Base-by-base conservation (phyloP, 2,888 invertebrate genomes). In the Theodoxus fluviatilis region DNA sequence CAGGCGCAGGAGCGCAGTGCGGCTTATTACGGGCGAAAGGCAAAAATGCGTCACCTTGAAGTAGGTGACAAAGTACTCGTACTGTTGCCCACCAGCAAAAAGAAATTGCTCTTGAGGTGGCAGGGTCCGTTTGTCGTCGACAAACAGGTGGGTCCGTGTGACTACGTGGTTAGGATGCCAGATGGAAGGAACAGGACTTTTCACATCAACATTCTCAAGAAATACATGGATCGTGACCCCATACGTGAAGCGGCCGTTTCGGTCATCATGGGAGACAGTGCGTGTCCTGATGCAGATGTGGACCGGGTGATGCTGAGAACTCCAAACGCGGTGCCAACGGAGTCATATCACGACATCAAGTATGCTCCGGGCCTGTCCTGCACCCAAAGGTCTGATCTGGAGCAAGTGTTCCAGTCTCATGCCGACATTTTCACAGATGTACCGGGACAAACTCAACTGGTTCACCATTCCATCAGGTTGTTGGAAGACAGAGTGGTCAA, bases 101-200 rank as follows among this genome's bases (percentile, higher is more conserved):
- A 78, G 70, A 79, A 78, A 61, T 63, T 75, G n/a, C 43, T 74
- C 3, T 52, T 75, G 43, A 75, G 74, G 28, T 76, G 73, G 75
- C 67, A 71, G 57, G 73, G 74, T 15, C 75, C 75, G 35, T 75
- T 59, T 55, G 43, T 28, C n/a, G 70, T 75, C 7, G 59, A 69
- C 49, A 71, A 61, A 25, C 65, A 33, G 12, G 33, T 73, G 28
- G 67, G 67, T 47, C 22, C 64, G 6, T 49, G 57, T 15, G 74
- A 76, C 57, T 75, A 75, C 64, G 59, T 33, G 15, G 38, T 76
- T 2, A 37, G 73, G 4, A 67, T 76, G 6, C n/a, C n/a, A n/a
- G 47, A 69, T 47, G 68, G 57, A 0, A 74, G 74, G 52, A 59
- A 61, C 33, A 68, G 43, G 61, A 38, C 55, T 35, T 28, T 57